Evolutionary conservation across 1,140 invertebrate species (phyloP).

Genomic region (Laodelphax striatellus): DNA sequence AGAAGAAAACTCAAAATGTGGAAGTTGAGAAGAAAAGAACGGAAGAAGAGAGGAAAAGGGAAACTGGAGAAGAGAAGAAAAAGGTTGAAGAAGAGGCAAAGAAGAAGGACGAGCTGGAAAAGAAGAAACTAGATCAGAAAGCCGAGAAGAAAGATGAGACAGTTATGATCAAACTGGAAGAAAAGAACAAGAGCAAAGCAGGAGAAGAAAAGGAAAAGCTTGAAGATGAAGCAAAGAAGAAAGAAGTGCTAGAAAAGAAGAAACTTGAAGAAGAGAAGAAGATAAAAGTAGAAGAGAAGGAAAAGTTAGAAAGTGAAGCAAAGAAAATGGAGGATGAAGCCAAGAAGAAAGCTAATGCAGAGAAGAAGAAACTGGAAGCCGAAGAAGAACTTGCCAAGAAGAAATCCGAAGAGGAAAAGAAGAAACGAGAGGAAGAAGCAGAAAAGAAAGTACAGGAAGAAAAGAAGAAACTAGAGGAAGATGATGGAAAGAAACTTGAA

Average conservation of each 20-base stretch:
- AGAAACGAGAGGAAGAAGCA: background rate
- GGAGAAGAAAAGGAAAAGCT: constrained; percentile 16
- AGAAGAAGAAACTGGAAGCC: background rate
- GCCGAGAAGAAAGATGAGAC: constrained; percentile 10
- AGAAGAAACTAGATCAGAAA: constrained; percentile 8
- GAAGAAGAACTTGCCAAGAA: background rate
- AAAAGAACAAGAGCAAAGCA: constrained; percentile 4
- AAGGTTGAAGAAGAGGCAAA: constrained; percentile 20
- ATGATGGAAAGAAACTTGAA: background rate
- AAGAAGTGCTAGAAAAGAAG: constrained; percentile 20
- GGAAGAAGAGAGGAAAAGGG: constrained; percentile 17
- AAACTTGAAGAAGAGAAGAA: constrained; percentile 13
- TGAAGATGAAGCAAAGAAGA: constrained; percentile 18
- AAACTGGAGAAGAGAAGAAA: constrained; percentile 20
- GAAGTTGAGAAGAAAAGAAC: constrained; percentile 20
- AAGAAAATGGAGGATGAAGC: background rate
- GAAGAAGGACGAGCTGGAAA: constrained; percentile 12
- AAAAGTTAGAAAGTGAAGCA: background rate
- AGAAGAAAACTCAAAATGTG: constrained; percentile 17
- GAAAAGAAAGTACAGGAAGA: background rate
- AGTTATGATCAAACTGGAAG: constrained; percentile 12
- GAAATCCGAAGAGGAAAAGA: background rate
- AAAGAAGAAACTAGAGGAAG: constrained; percentile 1
- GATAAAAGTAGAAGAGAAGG: no score
- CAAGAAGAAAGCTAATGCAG: background rate